Percentiles rank a stretch among this genome's conserved stretches.
Conservation (phyloP, 2,797 vertebrate genomes). For the Pangasius larnaudii region DNA sequence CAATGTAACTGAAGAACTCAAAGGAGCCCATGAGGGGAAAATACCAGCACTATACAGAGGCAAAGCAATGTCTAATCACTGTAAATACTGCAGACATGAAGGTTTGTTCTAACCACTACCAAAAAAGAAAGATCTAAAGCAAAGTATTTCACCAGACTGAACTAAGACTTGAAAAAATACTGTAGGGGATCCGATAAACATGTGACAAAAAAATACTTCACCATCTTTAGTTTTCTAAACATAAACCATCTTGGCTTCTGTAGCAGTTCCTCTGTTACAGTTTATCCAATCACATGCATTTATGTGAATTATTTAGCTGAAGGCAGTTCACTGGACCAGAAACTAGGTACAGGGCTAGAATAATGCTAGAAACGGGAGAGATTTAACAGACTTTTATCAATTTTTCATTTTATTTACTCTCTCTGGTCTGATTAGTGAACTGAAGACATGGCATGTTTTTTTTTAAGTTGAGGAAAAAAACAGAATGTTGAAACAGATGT, state of each 20-base stretch:
- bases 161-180: neutral
- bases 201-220: neutral
- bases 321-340: neutral
- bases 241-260: neutral
- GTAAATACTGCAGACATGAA: neutral
- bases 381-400: neutral
- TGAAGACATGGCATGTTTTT: neutral
- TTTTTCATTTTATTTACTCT: neutral
- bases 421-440: neutral
- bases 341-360: neutral
- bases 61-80: neutral
- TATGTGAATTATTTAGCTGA: neutral
- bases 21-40: neutral
- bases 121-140: neutral
- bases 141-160: neutral
- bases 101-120: neutral
- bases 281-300: conserved; percentile 10
- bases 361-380: neutral
- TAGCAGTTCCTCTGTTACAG: neutral
- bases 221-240: neutral
- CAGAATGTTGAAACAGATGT: conserved; percentile 8
- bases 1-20: neutral
- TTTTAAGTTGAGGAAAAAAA: neutral
- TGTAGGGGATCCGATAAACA: neutral
- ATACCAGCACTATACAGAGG: neutral